These are phyloP conservation scores for Thelaira solivaga DNA, from an alignment of 2,888 invertebrate genomes.

Conservation along the genomic window DNA sequence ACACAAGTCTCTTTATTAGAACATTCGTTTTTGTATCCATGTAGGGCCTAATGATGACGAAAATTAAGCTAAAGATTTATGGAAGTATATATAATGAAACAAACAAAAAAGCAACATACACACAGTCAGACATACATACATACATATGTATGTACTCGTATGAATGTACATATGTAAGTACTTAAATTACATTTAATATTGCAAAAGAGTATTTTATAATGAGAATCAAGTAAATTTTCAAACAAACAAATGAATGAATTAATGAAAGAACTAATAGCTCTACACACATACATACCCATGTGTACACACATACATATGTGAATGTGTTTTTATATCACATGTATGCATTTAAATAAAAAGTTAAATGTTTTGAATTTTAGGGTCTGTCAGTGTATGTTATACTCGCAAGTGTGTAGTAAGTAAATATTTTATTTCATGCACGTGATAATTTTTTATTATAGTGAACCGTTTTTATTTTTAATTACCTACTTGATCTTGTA, in stretches of 20 bases:
- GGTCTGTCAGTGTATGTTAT: slow-evolving; percentile 20
- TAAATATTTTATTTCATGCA: too few species aligned
- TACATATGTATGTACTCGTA: neutral
- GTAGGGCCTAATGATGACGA: slow-evolving; percentile 30
- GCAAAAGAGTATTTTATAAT: slow-evolving; percentile 25
- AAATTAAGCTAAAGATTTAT: slow-evolving; percentile 29
- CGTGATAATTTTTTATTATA: too few species aligned
- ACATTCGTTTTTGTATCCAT: neutral
- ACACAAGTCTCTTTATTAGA: neutral
- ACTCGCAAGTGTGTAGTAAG: too few species aligned
- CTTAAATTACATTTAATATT: slow-evolving; percentile 12
- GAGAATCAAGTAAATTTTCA: slow-evolving; percentile 34
- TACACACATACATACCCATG: neutral
- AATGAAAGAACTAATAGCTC: slow-evolving; percentile 5
- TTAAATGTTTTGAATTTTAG: neutral
- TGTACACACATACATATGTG: neutral
- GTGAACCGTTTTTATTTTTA: too few species aligned
- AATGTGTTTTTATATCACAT: slow-evolving; percentile 9
- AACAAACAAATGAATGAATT: slow-evolving; percentile 33
- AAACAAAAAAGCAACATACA: slow-evolving; percentile 6
- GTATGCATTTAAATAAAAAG: neutral
- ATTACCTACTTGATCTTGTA: too few species aligned
- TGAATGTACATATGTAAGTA: neutral
- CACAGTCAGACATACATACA: neutral
- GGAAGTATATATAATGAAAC: slow-evolving; percentile 32